A percentile compares a stretch with the other conserved stretches of the same genome.
These are phyloP conservation scores for Gallinago stenura DNA, from an alignment of 2,797 vertebrate species.

Conservation along the genomic window DNA sequence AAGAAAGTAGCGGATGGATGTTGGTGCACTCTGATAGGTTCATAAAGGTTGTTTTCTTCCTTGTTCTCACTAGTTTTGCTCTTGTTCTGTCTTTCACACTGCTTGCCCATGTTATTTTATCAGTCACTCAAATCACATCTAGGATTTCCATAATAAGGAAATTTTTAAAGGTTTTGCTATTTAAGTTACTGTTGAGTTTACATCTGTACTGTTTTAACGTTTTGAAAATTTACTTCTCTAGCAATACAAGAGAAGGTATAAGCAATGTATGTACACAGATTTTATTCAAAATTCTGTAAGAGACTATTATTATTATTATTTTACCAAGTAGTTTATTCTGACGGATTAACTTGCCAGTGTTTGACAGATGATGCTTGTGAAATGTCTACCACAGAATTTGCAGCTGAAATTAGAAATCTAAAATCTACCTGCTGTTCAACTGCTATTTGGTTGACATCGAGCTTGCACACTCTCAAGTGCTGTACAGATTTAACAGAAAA, in stretches of 20 bases:
- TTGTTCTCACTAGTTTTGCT: not conserved
- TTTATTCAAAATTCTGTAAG: not conserved
- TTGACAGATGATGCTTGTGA: not conserved
- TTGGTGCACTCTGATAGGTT: not conserved
- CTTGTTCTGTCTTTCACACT: not conserved
- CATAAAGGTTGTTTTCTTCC: not conserved
- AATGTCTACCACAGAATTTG: not conserved
- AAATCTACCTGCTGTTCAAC: not conserved
- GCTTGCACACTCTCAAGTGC: not conserved
- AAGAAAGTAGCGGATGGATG: not conserved
- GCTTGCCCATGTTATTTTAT: not conserved
- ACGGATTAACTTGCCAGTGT: not conserved
- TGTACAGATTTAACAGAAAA: not conserved
- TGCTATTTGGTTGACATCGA: not conserved
- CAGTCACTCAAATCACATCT: not conserved
- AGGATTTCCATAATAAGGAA: not conserved
- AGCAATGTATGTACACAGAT: not conserved
- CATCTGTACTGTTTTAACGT: not conserved
- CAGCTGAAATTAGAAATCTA: not conserved
- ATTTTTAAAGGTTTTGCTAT: not conserved
- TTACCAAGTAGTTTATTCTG: not conserved
- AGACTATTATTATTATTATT: not conserved
- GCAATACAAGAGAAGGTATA: not conserved
- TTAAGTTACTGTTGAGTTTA: not conserved
- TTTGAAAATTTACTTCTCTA: not conserved